Evolutionary conservation across 2,113 vertebrate genomes (phyloP).

Genomic region (Phaethornis superciliosus): DNA sequence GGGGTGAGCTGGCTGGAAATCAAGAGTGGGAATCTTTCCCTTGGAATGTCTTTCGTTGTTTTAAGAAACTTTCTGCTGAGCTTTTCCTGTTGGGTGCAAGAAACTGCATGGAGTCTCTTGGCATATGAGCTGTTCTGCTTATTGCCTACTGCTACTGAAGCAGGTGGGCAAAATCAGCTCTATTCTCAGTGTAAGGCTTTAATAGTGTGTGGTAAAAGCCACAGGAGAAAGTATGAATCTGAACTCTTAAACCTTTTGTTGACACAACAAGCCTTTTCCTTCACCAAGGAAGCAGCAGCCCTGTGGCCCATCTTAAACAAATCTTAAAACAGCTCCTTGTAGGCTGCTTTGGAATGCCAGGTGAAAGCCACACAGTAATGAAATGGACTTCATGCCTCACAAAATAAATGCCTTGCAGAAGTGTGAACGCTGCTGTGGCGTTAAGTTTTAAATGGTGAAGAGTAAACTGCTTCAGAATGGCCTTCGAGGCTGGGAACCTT

Average conservation of each 20-base stretch:
- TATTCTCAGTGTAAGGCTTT: neutral
- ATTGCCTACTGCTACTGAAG: neutral
- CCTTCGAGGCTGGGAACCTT: neutral
- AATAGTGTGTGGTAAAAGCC: slow-evolving; percentile 2
- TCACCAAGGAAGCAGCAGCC: neutral
- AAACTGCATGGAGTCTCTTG: neutral
- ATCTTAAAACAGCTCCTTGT: neutral
- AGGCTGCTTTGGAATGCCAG: neutral
- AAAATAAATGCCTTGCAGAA: neutral
- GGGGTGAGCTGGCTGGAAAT: slow-evolving; percentile 2
- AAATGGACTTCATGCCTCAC: neutral
- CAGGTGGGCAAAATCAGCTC: slow-evolving; percentile 22
- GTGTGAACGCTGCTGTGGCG: neutral
- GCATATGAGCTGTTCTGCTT: neutral
- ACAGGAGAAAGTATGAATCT: neutral
- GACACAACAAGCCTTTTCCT: slow-evolving; percentile 7
- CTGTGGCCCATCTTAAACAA: neutral
- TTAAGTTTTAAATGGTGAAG: neutral
- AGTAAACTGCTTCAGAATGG: neutral
- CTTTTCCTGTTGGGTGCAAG: neutral
- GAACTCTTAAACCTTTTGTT: neutral
- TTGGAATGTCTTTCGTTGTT: neutral
- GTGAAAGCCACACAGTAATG: neutral
- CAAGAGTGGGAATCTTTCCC: neutral
- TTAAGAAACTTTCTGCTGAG: slow-evolving; percentile 1